Percentiles rank a stretch among this genome's conserved stretches.
phyloP scores from a whole-genome alignment of 2,113 vertebrate genomes.

The Hippocampus mohnikei region DNA sequence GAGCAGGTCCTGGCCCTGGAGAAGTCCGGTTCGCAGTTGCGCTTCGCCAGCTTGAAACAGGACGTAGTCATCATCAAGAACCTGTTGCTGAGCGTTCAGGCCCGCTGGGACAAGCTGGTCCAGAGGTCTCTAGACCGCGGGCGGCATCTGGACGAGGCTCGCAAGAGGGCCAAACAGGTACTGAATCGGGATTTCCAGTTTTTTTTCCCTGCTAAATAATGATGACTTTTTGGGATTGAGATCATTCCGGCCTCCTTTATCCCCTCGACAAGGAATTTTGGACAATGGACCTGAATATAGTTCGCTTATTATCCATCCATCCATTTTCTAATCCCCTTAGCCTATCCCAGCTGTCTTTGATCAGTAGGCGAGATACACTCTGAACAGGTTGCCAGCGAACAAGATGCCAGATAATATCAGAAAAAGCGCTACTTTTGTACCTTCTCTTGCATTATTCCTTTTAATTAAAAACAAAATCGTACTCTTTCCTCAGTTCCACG shows the following conservation, averaged over 20 bases:
- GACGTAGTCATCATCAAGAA: slow-evolving; percentile 98
- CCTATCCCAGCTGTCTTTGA: no score
- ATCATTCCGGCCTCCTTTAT: no score
- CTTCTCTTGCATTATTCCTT: no score
- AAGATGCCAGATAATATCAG: no score
- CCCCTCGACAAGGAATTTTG: no score
- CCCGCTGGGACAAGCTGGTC: slow-evolving; percentile 97
- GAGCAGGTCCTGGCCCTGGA: slow-evolving; percentile 95
- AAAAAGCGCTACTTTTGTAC: no score
- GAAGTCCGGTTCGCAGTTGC: slow-evolving; percentile 91
- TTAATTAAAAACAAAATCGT: not conserved
- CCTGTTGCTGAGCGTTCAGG: slow-evolving; percentile 93
- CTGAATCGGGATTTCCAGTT: not conserved
- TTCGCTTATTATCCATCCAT: no score
- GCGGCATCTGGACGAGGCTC: slow-evolving; percentile 88
- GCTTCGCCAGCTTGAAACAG: slow-evolving; percentile 96
- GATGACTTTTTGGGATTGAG: no score
- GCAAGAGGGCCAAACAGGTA: slow-evolving; percentile 97
- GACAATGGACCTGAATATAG: no score
- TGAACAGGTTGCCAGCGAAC: no score
- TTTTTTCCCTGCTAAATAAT: not conserved
- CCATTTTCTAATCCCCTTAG: no score
- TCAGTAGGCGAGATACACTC: no score
- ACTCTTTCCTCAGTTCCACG: slow-evolving; percentile 80
- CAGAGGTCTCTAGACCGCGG: slow-evolving; percentile 94